A percentile compares a stretch with the other conserved stretches of the same genome.
Conservation (phyloP, 2,888 invertebrate species). For the Raillietiella orientalis region DNA sequence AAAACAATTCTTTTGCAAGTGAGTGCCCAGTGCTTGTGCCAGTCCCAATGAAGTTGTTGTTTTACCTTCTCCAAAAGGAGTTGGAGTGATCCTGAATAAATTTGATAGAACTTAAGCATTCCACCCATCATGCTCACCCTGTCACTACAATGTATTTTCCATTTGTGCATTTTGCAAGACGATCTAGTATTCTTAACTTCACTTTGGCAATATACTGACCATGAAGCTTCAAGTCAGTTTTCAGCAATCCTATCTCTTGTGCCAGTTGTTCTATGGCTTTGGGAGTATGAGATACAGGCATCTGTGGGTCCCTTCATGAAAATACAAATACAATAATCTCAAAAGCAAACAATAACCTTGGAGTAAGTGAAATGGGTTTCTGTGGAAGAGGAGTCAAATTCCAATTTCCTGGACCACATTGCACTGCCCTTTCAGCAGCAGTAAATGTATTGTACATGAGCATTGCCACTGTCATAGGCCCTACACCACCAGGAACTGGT, state of each 20-base stretch:
- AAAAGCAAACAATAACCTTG: slow-evolving; percentile 1
- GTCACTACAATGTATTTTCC: slow-evolving; percentile 87
- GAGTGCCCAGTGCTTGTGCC: slow-evolving; percentile 63
- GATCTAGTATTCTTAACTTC: slow-evolving; percentile 36
- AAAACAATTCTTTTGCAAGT: slow-evolving; percentile 50
- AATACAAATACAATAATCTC: not conserved
- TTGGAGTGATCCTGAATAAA: slow-evolving; percentile 56
- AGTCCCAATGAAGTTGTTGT: slow-evolving; percentile 79
- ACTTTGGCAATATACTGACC: slow-evolving; percentile 88
- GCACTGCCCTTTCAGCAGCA: slow-evolving; percentile 27
- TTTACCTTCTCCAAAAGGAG: slow-evolving; percentile 95
- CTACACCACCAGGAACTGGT: slow-evolving; percentile 87
- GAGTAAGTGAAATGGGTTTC: not conserved
- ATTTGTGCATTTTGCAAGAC: slow-evolving; percentile 27
- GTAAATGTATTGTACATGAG: slow-evolving; percentile 52
- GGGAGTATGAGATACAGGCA: slow-evolving; percentile 58
- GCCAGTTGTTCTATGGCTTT: slow-evolving; percentile 46
- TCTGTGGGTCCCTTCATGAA: slow-evolving; percentile 38
- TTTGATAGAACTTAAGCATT: not conserved
- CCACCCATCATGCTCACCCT: slow-evolving; percentile 24
- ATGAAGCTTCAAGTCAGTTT: slow-evolving; percentile 54
- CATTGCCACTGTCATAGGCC: slow-evolving; percentile 73
- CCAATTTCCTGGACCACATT: slow-evolving; percentile 19
- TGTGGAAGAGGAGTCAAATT: slow-evolving; percentile 30
- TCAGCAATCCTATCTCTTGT: slow-evolving; percentile 44